Evolutionary conservation across 2,888 invertebrate species (phyloP), one percentile per base, ranked within the genome.

Genomic region (Yponomeuta plumbellus): DNA sequence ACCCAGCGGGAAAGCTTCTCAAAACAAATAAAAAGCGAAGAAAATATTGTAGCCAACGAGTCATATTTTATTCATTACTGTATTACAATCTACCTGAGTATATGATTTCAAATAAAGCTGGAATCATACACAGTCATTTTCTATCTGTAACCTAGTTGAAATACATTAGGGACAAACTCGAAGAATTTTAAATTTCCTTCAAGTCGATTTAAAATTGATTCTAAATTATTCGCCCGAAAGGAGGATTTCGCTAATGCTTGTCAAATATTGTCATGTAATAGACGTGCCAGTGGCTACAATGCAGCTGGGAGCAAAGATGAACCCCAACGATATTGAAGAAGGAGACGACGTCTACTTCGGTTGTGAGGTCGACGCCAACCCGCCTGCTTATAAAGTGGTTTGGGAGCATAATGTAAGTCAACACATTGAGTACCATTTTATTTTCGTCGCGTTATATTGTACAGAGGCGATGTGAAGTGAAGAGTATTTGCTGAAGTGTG

Each of bases 391-490:
- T 77, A 92, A 92, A 86, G 87, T 92, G 71, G 79, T 90, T 70
- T 92, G 92, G 92, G 91, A 91, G 72, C 91, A 92, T 73, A 88
- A 91, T 71, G 92, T 92, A 73, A 91, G 91, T 86, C 68, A 40
- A 67, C 68, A 66, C 68, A 68, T 64, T 40, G 64, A 23, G 62
- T 64, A 65, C 52, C 26, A 21, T 59, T 71, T 66, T 67, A 66
- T 67, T 26, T 52, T 58, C 21, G 58, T 22, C 58, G 58, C 11
- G 20, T 58, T 58, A 20, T 58, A 58, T 58, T 58, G 58, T 58
- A 20, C 56, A 56, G 17, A 56, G 20, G 6, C 20, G 58, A 11
- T 11, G 58, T 58, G 58, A 22, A 58, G 58, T 58, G 44, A 52
- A 17, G 44, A 52, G 44, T 52, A 17, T 52, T 17, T 52, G 44